Base-by-base conservation (phyloP, 2,888 invertebrate species). In the Tigriopus californicus region DNA sequence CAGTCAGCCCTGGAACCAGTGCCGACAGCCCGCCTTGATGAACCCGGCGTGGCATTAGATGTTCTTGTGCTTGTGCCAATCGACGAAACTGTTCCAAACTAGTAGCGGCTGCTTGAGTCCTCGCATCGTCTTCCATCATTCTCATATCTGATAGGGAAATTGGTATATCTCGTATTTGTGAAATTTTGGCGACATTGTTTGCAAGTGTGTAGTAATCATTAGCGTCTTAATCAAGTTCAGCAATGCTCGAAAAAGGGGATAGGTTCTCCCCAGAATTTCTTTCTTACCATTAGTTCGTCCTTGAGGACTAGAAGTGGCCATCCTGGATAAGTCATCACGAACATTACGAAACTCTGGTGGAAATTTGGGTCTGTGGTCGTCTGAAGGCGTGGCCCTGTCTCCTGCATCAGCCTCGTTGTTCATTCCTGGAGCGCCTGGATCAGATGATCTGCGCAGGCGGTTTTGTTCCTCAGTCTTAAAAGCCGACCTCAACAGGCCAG, bases 41-140 rank as follows among this genome's bases (percentile, higher is more conserved):
- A 6, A 49, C 49, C 20, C 49, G 20, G 10, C 20, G 20, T 22
- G 49, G 49, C 22, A 49, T 20, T 20, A 49, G 22, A 49, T 22
- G 49, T 20, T 49, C 49, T 18, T 56, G 56, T 46, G 41, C 42
- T 56, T 56, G 56, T 46, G 56, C 56, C 18, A 56, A 25, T 56
- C 56, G 42, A 18, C 56, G 56, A 33, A 56, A 56, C 22, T 44
- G 20, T 46, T 56, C 56, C 44, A 56, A 54, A 18, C 41, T 20
- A 46, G 42, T 56, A 1, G 56, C 56, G 12, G 52, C 52, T 20
- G 56, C 49, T 22, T 49, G 49, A 11, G n/a, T 54, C 40, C 41
- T 40, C n/a, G 44, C 56, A 6, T 56, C 56, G 6, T 56, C 56
- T 22, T 56, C 56, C 33, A 33, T 33, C 33, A 33, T 33, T 33